A percentile compares a stretch with the other conserved stretches of the same genome.
Conservation (phyloP, 2,888 invertebrate species). For the Volucella bombylans region DNA sequence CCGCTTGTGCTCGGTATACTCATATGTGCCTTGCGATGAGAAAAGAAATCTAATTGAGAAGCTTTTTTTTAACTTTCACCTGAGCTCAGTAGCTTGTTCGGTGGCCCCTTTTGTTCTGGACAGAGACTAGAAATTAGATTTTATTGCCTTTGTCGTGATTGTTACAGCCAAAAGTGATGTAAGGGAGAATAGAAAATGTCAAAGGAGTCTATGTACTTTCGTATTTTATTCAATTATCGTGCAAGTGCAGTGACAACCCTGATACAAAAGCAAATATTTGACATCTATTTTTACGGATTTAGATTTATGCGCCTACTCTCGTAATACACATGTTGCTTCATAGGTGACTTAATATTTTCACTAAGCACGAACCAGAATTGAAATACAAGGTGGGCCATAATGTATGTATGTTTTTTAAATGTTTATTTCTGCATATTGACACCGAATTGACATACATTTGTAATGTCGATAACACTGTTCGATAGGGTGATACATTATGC, state of each 20-base stretch:
- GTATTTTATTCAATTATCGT: constrained; percentile 21
- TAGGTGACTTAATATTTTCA: too few relatives aligned
- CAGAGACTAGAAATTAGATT: constrained; percentile 60
- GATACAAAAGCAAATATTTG: not conserved
- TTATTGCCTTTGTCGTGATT: constrained; percentile 61
- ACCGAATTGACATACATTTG: too few relatives aligned
- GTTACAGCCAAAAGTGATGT: constrained; percentile 27
- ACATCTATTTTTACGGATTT: too few relatives aligned
- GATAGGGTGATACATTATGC: too few relatives aligned
- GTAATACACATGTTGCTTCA: too few relatives aligned
- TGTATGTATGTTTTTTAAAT: too few relatives aligned
- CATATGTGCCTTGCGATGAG: constrained; percentile 19
- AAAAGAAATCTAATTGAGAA: constrained; percentile 36
- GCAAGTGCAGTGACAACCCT: constrained; percentile 20
- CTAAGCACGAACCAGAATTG: too few relatives aligned
- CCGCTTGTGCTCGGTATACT: too few relatives aligned
- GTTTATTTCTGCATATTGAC: too few relatives aligned
- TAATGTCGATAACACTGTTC: too few relatives aligned
- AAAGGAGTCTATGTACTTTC: constrained; percentile 12
- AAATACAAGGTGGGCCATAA: too few relatives aligned
- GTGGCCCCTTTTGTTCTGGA: not conserved
- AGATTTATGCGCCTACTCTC: too few relatives aligned
- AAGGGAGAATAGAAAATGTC: constrained; percentile 14
- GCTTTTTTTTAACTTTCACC: constrained; percentile 17
- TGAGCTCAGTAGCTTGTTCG: constrained; percentile 21